Evolutionary conservation across 2,113 vertebrate species (phyloP).

Genomic region (Riparia riparia): DNA sequence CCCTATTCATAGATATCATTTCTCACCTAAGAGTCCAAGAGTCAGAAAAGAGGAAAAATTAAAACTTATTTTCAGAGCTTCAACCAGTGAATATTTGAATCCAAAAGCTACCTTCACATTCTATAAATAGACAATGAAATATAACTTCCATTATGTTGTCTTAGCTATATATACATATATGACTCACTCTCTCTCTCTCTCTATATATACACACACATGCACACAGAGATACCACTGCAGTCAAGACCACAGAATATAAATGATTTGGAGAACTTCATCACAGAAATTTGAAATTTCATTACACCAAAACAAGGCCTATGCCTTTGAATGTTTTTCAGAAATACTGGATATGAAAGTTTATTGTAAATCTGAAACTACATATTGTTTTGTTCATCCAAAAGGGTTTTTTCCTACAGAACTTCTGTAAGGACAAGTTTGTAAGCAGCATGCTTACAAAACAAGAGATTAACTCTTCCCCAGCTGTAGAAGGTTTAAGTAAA

Average conservation of each 20-base stretch:
- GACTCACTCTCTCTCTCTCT: too few species aligned
- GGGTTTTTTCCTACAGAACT: accelerated
- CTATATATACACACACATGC: too few species aligned
- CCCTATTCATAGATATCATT: neutral
- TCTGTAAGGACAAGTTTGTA: neutral
- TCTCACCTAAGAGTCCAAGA: neutral
- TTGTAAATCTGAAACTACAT: neutral
- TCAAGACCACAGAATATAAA: neutral
- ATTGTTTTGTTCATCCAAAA: neutral
- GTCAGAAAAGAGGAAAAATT: neutral
- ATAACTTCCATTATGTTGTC: neutral
- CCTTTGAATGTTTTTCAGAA: neutral
- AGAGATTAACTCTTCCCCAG: neutral
- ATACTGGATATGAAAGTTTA: neutral
- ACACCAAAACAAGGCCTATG: neutral
- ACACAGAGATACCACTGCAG: neutral
- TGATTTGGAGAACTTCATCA: neutral
- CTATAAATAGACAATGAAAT: neutral
- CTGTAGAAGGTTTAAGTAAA: neutral
- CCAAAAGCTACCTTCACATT: neutral
- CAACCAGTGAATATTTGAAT: neutral
- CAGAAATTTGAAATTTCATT: neutral
- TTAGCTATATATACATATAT: neutral
- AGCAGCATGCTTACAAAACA: neutral
- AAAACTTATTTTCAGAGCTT: neutral